Conservation (phyloP, 1,140 invertebrate species). For the Achatina immaculata region DNA sequence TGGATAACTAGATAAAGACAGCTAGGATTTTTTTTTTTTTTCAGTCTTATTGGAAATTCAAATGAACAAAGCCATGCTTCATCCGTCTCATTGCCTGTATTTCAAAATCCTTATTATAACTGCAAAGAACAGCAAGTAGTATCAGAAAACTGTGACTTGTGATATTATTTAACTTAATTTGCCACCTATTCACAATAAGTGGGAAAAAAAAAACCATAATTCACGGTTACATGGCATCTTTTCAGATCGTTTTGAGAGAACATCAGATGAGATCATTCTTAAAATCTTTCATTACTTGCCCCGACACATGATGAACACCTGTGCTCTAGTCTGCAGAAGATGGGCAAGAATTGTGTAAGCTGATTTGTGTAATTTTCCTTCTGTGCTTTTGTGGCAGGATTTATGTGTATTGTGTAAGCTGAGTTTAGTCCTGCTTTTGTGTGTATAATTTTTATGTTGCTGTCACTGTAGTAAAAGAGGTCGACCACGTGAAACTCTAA, state of each 20-base stretch:
- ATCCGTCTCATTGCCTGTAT: too few species aligned
- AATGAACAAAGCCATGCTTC: too few species aligned
- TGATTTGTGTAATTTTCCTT: background rate
- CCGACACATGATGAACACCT: constrained; percentile 36
- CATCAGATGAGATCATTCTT: constrained; percentile 38
- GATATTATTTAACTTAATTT: background rate
- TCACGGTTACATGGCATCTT: background rate
- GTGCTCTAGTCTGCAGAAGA: constrained; percentile 39
- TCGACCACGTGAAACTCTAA: too few species aligned
- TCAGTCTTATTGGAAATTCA: too few species aligned
- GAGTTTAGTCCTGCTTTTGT: background rate
- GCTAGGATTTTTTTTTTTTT: too few species aligned
- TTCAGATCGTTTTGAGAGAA: constrained; percentile 31
- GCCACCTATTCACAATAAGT: background rate
- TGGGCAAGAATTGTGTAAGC: constrained; percentile 37
- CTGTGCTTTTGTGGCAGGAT: background rate
- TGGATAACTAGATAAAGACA: too few species aligned
- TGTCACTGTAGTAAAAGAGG: too few species aligned
- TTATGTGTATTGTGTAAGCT: background rate
- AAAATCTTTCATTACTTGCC: constrained; percentile 31
- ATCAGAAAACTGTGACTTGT: background rate
- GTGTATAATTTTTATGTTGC: background rate
- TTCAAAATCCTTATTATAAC: too few species aligned
- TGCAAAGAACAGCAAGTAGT: background rate
- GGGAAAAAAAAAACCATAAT: background rate